phyloP scores from a whole-genome alignment of 2,888 invertebrate species.

The Ormyrus pomaceus region DNA sequence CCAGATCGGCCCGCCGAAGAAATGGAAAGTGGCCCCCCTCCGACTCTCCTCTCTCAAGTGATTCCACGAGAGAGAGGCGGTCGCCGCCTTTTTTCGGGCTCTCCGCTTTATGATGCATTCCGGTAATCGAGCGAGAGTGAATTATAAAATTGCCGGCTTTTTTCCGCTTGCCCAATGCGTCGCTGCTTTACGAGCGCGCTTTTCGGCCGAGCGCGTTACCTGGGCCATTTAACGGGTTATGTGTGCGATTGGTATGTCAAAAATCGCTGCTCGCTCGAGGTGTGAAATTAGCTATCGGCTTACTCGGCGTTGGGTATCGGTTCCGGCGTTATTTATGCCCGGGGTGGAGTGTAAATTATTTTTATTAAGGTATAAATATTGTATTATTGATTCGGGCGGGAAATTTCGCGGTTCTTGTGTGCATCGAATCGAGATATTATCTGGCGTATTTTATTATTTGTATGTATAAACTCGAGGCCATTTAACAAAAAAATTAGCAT shows the following conservation, averaged over 20 bases:
- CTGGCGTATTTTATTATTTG: too few species aligned
- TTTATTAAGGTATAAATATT: too few species aligned
- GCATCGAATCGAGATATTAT: too few species aligned
- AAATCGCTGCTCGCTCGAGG: too few species aligned
- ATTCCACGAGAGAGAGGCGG: neutral
- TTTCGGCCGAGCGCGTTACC: neutral
- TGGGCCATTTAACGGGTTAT: neutral
- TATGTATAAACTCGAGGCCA: too few species aligned
- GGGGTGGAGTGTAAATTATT: too few species aligned
- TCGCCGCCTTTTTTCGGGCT: neutral
- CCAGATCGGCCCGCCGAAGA: slow-evolving; percentile 44
- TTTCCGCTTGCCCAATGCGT: neutral
- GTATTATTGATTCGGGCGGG: too few species aligned
- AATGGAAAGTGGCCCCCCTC: slow-evolving; percentile 52
- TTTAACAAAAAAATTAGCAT: neutral
- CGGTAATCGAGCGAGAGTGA: slow-evolving; percentile 33
- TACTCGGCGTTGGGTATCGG: too few species aligned
- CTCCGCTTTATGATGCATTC: slow-evolving; percentile 1
- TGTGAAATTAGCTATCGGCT: too few species aligned
- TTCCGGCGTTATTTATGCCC: too few species aligned
- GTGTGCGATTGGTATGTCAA: neutral
- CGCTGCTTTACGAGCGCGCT: neutral
- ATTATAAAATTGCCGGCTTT: neutral
- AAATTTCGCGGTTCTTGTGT: too few species aligned
- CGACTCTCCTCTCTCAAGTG: slow-evolving; percentile 8